Percentiles rank a stretch among this genome's conserved stretches.
Evolutionary conservation across 2,888 invertebrate species (phyloP).

Genomic region (Ochlodes sylvanus): DNA sequence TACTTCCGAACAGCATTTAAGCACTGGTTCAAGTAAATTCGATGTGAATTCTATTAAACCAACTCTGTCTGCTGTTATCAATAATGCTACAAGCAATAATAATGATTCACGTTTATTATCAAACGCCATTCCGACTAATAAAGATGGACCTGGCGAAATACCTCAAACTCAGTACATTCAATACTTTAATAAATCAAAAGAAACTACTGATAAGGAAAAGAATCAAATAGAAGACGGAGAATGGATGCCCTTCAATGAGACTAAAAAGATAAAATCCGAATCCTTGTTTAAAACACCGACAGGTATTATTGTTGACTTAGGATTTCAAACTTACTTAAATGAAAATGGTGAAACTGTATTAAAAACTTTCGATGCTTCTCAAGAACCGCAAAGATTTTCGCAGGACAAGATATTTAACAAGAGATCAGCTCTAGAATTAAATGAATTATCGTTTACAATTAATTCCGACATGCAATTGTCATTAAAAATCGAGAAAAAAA

Average conservation of each 20-base stretch:
- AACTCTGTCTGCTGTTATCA: background rate
- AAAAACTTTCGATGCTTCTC: conserved; percentile 53
- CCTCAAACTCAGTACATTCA: background rate
- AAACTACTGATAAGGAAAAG: background rate
- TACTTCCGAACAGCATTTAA: too few relatives aligned
- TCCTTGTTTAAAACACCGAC: background rate
- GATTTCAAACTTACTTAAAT: conserved; percentile 58
- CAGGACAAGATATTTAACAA: conserved; percentile 54
- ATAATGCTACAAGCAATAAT: background rate
- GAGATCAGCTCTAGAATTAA: conserved; percentile 52
- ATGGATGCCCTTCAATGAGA: background rate
- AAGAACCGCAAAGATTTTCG: conserved; percentile 42
- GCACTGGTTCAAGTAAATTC: too few relatives aligned
- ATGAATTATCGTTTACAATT: conserved; percentile 58
- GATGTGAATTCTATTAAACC: background rate
- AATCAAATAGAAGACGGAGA: background rate
- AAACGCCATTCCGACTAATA: background rate
- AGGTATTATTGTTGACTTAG: conserved; percentile 52
- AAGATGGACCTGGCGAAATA: background rate
- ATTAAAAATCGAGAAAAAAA: conserved; percentile 51
- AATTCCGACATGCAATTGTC: conserved; percentile 56
- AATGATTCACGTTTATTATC: background rate
- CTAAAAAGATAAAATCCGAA: background rate
- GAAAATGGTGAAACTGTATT: conserved; percentile 57
- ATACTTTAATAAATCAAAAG: background rate